Conservation (phyloP, 37 sponge, comb jelly and placozoan species). For the Bolinopsis microptera region DNA sequence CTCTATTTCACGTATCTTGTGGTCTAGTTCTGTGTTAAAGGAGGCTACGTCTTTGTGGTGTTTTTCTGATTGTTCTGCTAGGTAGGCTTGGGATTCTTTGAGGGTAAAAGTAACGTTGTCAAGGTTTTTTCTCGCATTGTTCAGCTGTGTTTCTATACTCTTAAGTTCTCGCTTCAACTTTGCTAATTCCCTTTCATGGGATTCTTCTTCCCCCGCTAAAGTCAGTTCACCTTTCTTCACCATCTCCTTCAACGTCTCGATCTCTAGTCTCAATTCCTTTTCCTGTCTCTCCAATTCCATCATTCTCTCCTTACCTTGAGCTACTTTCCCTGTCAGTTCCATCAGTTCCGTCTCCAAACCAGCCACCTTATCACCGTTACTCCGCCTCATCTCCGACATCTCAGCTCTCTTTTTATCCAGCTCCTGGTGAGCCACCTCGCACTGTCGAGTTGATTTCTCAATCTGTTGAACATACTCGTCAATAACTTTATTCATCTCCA, state of each 20-base stretch:
- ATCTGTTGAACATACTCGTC: neutral
- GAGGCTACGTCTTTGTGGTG: neutral
- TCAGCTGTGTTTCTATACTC: neutral
- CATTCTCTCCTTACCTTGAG: neutral
- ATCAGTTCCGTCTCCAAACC: neutral
- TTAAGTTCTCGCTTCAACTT: neutral
- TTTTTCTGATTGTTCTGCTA: neutral
- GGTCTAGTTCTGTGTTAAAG: neutral
- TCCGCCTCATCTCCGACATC: neutral
- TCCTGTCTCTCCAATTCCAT: neutral
- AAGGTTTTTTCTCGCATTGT: neutral
- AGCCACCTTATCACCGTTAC: neutral
- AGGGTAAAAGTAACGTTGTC: neutral
- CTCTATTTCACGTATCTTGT: neutral
- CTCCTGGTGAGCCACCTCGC: neutral
- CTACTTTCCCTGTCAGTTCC: neutral
- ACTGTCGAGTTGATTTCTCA: neutral
- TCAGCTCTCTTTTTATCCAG: slow-evolving; percentile 25
- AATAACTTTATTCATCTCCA: neutral
- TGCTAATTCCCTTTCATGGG: neutral
- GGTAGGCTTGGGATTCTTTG: neutral
- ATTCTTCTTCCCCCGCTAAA: neutral
- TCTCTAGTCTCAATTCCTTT: neutral
- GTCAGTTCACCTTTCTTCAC: neutral
- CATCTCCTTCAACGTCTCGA: neutral